Evolutionary conservation across 2,113 vertebrate genomes (phyloP).

Genomic region (Lucifuga dentata): DNA sequence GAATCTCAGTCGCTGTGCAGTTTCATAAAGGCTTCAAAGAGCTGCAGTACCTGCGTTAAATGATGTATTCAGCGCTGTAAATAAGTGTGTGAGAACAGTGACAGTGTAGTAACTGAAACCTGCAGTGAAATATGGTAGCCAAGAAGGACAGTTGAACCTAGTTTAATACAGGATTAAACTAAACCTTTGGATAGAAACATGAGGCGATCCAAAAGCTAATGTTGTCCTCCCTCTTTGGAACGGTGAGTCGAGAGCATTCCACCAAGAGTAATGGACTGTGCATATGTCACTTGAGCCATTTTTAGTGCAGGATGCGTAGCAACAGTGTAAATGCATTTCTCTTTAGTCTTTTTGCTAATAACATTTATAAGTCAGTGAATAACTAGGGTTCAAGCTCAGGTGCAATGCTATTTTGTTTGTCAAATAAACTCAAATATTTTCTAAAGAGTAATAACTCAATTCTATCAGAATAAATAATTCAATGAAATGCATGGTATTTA

Average conservation of each 20-base stretch:
- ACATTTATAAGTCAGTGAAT: slow-evolving; percentile 39
- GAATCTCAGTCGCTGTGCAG: too few relatives aligned
- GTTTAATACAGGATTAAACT: neutral
- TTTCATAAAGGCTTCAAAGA: too few relatives aligned
- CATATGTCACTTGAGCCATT: slow-evolving; percentile 63
- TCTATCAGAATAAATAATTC: slow-evolving; percentile 12
- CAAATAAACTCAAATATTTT: too few relatives aligned
- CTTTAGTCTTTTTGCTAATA: slow-evolving; percentile 6
- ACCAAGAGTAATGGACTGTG: slow-evolving; percentile 40
- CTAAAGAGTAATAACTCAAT: too few relatives aligned
- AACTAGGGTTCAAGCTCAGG: slow-evolving; percentile 13
- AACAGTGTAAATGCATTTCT: slow-evolving; percentile 67
- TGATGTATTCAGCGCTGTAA: too few relatives aligned
- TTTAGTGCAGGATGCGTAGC: slow-evolving; percentile 74
- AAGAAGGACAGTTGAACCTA: too few relatives aligned
- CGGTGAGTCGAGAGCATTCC: slow-evolving; percentile 38
- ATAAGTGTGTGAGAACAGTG: too few relatives aligned
- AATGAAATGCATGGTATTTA: slow-evolving; percentile 54
- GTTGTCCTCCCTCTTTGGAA: slow-evolving; percentile 44
- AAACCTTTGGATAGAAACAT: slow-evolving; percentile 19
- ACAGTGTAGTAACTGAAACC: too few relatives aligned
- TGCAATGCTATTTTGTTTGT: neutral
- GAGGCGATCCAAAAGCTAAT: neutral
- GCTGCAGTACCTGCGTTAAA: too few relatives aligned
- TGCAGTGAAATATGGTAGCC: too few relatives aligned